Evolutionary conservation across 2,888 invertebrate species (phyloP), one percentile per base, ranked within the genome.

Genomic region (Ceraclea dissimilis): DNA sequence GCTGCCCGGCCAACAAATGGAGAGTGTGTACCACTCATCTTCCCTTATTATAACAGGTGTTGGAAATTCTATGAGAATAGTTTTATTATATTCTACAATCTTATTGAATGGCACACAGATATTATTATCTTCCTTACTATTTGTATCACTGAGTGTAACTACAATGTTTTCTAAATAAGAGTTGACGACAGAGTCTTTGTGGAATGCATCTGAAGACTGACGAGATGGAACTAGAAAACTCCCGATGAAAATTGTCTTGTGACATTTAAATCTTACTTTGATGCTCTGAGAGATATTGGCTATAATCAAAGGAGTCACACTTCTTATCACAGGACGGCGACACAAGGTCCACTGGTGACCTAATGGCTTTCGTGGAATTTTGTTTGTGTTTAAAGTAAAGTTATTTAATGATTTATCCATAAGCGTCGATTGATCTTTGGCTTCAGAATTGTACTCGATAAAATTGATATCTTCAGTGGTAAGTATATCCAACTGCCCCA

Each of bases 211-310:
- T 6, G 75, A 72, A 34, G 73, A 70, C 70, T 73, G 72, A 59
- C 76, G 71, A 6, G 78, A 74, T 21, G 75, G 75, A 53, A 77
- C 67, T 63, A 69, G 70, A 11, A 79, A 66, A 39, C 74, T 72
- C 62, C 74, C 72, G 26, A 78, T 67, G 65, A 77, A 76, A 60
- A 76, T 68, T 39, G 77, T 73, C 64, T 75, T 77, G 62, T 71
- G 71, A 18, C 70, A 69, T 67, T 70, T 76, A 51, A 78, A 63
- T 64, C 71, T 69, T 51, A 71, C 68, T 63, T 70, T 66, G 59
- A 75, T 67, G 18, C 64, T 65, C 62, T 65, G 68, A 63, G 73
- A 71, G 8, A n/a, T 4, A 39, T 16, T 39, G 59, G 68, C 68
- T 62, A 78, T 72, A 18, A 68, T 64, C 49, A 75, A 67, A 20